These are phyloP conservation scores for Lophura nycthemera DNA, from an alignment of 2,113 vertebrate genomes.

Conservation along the genomic window DNA sequence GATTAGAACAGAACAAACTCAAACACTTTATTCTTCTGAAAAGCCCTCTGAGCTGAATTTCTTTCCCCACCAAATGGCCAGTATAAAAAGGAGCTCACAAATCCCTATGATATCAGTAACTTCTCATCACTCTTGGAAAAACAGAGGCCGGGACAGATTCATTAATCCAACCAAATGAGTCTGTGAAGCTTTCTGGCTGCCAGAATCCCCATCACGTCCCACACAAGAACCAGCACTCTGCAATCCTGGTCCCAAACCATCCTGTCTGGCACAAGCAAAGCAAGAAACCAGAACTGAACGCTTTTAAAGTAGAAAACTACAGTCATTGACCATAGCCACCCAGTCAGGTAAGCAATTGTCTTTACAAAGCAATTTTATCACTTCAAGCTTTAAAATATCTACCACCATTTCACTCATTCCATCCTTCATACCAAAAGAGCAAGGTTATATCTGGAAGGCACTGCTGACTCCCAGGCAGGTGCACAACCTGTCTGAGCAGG, in stretches of 20 bases:
- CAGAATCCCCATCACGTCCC: not conserved
- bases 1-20: constrained; percentile 27
- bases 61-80: not conserved
- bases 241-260: not conserved
- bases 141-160: constrained; percentile 51
- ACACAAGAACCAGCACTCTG: not conserved
- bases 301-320: not conserved
- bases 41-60: constrained; percentile 16
- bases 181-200: not conserved
- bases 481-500: not conserved
- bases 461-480: not conserved
- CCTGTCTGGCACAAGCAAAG: not conserved
- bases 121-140: constrained; percentile 53
- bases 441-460: not conserved
- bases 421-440: not conserved
- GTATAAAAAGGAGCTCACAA: constrained; percentile 41
- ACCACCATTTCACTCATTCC: not conserved
- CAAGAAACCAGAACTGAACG: not conserved
- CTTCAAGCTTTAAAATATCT: not conserved
- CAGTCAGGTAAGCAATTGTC: not conserved
- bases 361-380: not conserved
- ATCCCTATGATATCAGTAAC: constrained; percentile 25
- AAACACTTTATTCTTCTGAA: not conserved
- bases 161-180: constrained; percentile 42
- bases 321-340: not conserved